phyloP scores from a whole-genome alignment of 2,113 vertebrate species.

The Eubucco bourcierii region DNA sequence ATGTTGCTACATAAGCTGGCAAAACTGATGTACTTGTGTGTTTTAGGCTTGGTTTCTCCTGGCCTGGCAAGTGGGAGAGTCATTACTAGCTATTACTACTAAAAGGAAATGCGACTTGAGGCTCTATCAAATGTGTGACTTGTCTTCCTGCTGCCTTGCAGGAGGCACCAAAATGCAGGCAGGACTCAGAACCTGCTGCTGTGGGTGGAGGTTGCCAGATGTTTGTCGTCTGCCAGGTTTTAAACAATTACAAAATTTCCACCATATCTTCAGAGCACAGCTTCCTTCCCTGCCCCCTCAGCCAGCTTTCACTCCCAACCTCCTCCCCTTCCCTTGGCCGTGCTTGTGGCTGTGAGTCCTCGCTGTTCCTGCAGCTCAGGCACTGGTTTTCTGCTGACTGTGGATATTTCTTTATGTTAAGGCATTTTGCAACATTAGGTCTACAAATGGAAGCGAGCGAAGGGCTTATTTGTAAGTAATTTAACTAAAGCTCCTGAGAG shows the following conservation, averaged over 20 bases:
- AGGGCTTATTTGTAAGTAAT: not conserved
- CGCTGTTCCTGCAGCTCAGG: not conserved
- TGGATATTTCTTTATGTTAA: not conserved
- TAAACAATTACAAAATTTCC: conserved; percentile 60
- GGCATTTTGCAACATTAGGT: not conserved
- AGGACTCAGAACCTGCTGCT: conserved; percentile 1
- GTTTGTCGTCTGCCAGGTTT: conserved; percentile 51
- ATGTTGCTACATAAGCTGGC: not conserved
- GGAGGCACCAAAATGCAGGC: not conserved
- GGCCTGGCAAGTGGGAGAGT: conserved; percentile 1
- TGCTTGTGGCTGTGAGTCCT: not conserved
- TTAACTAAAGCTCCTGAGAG: not conserved
- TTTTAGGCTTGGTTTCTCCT: conserved; percentile 32
- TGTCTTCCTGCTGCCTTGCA: conserved; percentile 24
- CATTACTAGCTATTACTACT: conserved; percentile 34
- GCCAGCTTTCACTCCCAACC: conserved; percentile 31
- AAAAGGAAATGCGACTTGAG: conserved; percentile 32
- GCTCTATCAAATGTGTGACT: not conserved
- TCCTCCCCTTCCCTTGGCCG: conserved; percentile 37
- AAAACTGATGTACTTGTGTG: not conserved
- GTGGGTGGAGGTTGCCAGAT: conserved; percentile 21
- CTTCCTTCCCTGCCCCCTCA: conserved; percentile 55
- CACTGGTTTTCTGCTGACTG: conserved; percentile 22
- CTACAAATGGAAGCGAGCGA: not conserved
- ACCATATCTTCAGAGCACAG: conserved; percentile 56